Evolutionary conservation across 2,113 vertebrate species (phyloP).

Genomic region (Engraulis encrasicolus): DNA sequence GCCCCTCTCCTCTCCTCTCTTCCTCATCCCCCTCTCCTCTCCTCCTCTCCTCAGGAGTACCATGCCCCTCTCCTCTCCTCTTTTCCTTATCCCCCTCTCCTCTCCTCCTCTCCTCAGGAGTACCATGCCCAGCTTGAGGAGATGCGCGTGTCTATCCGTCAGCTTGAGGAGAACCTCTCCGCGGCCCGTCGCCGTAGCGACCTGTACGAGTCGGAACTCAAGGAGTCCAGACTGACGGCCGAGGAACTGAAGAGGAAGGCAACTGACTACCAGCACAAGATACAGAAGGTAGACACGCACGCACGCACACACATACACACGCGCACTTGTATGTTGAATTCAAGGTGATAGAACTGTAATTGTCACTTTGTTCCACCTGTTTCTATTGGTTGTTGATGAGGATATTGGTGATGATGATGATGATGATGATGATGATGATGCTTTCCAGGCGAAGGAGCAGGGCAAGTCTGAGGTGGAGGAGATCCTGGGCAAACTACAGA

Average conservation of each 20-base stretch:
- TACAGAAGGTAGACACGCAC: conserved; percentile 99
- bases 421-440: not conserved
- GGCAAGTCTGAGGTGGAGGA: conserved; percentile 92
- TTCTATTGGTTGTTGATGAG: no score
- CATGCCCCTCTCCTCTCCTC: not conserved
- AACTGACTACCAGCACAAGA: conserved; percentile 89
- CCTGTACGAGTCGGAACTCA: conserved; percentile 92
- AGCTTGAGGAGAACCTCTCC: conserved; percentile 95
- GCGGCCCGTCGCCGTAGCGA: conserved; percentile 94
- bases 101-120: conserved; percentile 75
- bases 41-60: conserved; percentile 20
- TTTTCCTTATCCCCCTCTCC: no score
- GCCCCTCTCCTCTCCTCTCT: not conserved
- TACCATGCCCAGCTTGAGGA: conserved; percentile 98
- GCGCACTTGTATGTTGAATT: no score
- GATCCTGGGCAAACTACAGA: conserved; percentile 86
- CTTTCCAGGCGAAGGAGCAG: conserved; percentile 91
- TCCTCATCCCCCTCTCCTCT: not conserved
- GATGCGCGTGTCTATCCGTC: conserved; percentile 94
- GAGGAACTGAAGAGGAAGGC: conserved; percentile 96
- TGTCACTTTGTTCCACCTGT: no score
- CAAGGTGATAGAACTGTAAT: no score
- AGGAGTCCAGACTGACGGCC: conserved; percentile 88
- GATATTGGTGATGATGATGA: no score
- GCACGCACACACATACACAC: no score